Conservation (phyloP, 2,113 vertebrate species). For the Saccopteryx leptura region DNA sequence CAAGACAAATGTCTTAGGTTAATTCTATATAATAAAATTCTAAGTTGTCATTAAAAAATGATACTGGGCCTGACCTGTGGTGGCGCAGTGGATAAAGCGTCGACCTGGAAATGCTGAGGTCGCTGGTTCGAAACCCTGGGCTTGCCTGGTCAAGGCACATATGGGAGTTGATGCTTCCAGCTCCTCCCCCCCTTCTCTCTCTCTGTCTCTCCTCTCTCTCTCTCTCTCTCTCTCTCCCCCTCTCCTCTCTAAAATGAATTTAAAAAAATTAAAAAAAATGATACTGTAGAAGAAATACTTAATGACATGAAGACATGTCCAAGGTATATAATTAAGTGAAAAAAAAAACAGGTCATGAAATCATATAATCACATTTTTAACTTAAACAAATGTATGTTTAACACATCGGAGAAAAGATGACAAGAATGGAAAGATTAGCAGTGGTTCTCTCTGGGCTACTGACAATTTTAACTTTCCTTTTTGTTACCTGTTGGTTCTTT, state of each 20-base stretch:
- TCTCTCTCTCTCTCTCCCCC: too few species aligned
- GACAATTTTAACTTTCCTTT: not conserved
- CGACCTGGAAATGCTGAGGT: too few species aligned
- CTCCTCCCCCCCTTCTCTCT: too few species aligned
- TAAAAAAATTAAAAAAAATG: not conserved
- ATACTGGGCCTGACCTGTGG: too few species aligned
- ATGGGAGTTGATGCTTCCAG: too few species aligned
- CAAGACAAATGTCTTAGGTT: not conserved
- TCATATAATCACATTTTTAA: not conserved
- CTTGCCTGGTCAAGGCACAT: too few species aligned
- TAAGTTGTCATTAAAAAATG: not conserved
- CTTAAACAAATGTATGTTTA: not conserved
- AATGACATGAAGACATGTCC: not conserved
- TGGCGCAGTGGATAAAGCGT: too few species aligned
- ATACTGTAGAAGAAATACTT: constrained; percentile 22
- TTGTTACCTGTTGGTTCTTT: not conserved
- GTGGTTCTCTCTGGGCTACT: not conserved
- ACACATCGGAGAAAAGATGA: not conserved
- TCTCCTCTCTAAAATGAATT: too few species aligned
- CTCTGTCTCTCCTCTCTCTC: too few species aligned
- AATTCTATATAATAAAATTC: constrained; percentile 20
- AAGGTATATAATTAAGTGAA: constrained; percentile 1
- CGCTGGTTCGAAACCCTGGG: too few species aligned
- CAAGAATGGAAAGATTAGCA: not conserved
- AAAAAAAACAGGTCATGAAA: constrained; percentile 45